These are phyloP conservation scores for Phalacrocorax carbo DNA, from an alignment of 2,113 vertebrate genomes.

Conservation along the genomic window DNA sequence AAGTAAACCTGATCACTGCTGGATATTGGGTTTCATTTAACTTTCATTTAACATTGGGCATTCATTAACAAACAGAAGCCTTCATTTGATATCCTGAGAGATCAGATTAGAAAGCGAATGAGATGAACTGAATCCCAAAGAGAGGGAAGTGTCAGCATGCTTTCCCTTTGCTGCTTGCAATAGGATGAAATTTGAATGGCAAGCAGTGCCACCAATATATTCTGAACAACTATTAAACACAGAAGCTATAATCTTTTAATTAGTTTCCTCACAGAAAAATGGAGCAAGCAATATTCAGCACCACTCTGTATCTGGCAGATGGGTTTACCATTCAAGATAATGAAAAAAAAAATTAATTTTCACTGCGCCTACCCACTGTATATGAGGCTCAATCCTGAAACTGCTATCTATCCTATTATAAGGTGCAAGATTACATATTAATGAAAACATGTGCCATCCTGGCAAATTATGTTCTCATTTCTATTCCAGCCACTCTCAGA, in stretches of 20 bases:
- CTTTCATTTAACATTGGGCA: background rate
- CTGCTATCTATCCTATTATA: slow-evolving; percentile 47
- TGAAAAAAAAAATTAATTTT: slow-evolving; percentile 68
- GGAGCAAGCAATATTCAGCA: slow-evolving; percentile 61
- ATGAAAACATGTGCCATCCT: background rate
- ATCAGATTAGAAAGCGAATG: background rate
- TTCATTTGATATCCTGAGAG: background rate
- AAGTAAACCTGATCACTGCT: background rate
- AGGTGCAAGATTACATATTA: slow-evolving; percentile 45
- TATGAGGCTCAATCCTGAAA: slow-evolving; percentile 58
- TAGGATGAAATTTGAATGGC: background rate
- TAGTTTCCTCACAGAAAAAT: slow-evolving; percentile 45
- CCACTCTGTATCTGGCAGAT: slow-evolving; percentile 60
- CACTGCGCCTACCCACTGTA: slow-evolving; percentile 47
- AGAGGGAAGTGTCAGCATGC: background rate
- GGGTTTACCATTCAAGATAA: slow-evolving; percentile 61
- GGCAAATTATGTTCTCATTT: background rate
- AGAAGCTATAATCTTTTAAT: slow-evolving; percentile 25
- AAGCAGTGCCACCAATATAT: background rate
- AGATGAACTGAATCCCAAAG: background rate
- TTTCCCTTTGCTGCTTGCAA: background rate
- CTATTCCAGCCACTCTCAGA: background rate
- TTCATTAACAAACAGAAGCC: background rate
- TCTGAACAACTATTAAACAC: background rate
- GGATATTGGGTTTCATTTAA: background rate